phyloP scores from a whole-genome alignment of 2,113 vertebrate species.

The Synchiropus splendidus region DNA sequence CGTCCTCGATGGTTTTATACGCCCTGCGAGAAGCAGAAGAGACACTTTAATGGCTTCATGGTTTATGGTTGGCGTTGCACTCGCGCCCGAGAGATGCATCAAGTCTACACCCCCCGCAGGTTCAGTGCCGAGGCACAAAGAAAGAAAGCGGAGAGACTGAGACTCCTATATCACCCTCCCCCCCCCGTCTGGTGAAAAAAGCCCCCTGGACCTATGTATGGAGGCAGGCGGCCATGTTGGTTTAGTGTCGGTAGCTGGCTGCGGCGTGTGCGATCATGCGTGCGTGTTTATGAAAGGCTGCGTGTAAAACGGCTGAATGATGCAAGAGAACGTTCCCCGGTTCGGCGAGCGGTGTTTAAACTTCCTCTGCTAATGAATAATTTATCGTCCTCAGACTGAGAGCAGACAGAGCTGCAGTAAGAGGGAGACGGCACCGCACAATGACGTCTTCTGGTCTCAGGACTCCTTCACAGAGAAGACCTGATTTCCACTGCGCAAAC shows the following conservation, averaged over 20 bases:
- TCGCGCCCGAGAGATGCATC: conserved; percentile 14
- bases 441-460: too few species aligned
- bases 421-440: not conserved
- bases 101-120: conserved; percentile 1
- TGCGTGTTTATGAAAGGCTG: conserved; percentile 8
- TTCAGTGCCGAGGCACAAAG: conserved; percentile 13
- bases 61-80: conserved; percentile 27
- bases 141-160: conserved; percentile 7
- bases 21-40: conserved; percentile 70
- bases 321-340: conserved; percentile 30
- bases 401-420: conserved; percentile 22
- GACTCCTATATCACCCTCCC: too few species aligned
- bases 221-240: conserved; percentile 6
- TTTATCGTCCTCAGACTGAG: conserved; percentile 31
- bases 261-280: not conserved
- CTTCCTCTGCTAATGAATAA: conserved; percentile 42
- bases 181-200: conserved; percentile 9
- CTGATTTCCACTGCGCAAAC: too few species aligned
- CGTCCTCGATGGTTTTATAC: conserved; percentile 91
- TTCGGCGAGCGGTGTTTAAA: conserved; percentile 38
- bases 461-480: too few species aligned
- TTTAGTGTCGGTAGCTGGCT: conserved; percentile 14
- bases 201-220: conserved; percentile 9
- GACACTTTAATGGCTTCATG: conserved; percentile 33
- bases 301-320: conserved; percentile 33